A percentile compares a stretch with the other conserved stretches of the same genome.
These are phyloP conservation scores for Oxytorus armatus DNA, from an alignment of 2,888 invertebrate species.

Conservation along the genomic window DNA sequence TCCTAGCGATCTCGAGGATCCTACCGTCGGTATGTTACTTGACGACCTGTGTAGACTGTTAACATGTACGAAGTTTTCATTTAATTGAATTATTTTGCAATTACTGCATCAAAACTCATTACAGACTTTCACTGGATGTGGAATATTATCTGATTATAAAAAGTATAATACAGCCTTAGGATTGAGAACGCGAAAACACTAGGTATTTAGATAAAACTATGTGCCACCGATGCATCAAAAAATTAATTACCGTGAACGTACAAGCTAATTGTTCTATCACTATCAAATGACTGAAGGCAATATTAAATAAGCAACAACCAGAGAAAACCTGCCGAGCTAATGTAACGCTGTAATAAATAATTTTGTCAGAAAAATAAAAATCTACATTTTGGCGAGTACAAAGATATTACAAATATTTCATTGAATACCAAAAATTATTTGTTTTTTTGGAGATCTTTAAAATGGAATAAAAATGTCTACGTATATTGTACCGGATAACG, in stretches of 20 bases:
- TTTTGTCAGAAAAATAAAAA: background rate
- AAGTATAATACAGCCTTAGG: background rate
- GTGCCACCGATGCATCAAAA: background rate
- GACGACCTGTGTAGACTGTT: background rate
- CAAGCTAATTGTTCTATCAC: background rate
- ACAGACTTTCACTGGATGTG: conserved; percentile 9
- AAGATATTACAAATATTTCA: background rate
- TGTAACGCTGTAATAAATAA: background rate
- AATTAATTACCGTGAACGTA: conserved; percentile 8
- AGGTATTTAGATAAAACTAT: background rate
- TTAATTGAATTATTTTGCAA: conserved; percentile 20
- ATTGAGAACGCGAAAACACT: background rate
- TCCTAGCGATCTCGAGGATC: conserved; percentile 66
- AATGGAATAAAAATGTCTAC: too few relatives aligned
- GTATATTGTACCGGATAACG: background rate
- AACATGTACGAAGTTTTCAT: background rate
- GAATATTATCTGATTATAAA: conserved; percentile 31
- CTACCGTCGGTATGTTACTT: conserved; percentile 65
- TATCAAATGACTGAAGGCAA: too few relatives aligned
- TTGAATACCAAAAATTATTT: background rate
- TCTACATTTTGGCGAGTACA: too few relatives aligned
- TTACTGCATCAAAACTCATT: conserved; percentile 24
- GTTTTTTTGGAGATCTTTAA: background rate
- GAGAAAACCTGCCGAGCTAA: too few relatives aligned
- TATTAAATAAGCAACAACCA: too few relatives aligned